Evolutionary conservation across 1,140 invertebrate genomes (phyloP).

Genomic region (Drosophila prosaltans): DNA sequence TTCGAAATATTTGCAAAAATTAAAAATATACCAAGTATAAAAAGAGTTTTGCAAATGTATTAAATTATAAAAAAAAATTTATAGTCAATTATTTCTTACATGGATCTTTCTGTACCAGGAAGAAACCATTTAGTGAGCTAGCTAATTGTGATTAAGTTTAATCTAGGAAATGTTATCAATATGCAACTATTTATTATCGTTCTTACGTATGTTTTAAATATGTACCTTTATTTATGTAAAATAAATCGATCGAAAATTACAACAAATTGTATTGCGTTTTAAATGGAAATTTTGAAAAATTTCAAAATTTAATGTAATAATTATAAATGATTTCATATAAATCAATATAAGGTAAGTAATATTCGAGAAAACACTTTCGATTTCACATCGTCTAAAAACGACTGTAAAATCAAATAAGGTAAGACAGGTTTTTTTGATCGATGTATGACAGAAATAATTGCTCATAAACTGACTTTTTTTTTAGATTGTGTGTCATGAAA

Average conservation of each 20-base stretch:
- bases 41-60: neutral
- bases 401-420: neutral
- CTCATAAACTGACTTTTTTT: too few relatives aligned
- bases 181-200: neutral
- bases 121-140: conserved; percentile 27
- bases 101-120: conserved; percentile 39
- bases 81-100: conserved; percentile 40
- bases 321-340: too few relatives aligned
- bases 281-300: neutral
- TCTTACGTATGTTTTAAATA: conserved; percentile 2
- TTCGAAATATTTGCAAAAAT: conserved; percentile 1
- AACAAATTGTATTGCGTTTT: neutral
- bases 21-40: too few relatives aligned
- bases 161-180: neutral
- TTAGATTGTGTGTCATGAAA: too few relatives aligned
- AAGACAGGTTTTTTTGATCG: neutral
- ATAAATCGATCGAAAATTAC: neutral
- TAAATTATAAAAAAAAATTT: neutral
- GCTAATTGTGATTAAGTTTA: conserved; percentile 11
- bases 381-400: neutral
- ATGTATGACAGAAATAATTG: too few relatives aligned
- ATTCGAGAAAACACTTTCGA: neutral
- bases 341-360: neutral
- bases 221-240: conserved; percentile 10
- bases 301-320: neutral